These are phyloP conservation scores for Pseudochirops cupreus DNA, from an alignment of 2,797 vertebrate genomes.

Conservation along the genomic window DNA sequence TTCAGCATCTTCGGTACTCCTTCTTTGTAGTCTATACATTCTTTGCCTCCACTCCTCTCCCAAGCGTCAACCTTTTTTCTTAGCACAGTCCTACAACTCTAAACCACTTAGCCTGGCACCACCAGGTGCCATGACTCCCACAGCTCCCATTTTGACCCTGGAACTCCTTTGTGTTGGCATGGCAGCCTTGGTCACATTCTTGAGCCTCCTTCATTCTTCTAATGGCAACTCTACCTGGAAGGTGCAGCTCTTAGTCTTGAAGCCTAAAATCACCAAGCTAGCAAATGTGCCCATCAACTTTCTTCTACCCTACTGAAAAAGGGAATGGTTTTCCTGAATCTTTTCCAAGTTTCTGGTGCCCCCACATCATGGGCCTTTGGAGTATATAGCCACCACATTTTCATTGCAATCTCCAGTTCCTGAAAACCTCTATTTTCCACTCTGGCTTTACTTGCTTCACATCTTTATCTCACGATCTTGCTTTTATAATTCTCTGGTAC, in stretches of 20 bases:
- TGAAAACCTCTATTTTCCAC: neutral
- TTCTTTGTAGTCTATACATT: neutral
- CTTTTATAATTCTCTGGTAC: neutral
- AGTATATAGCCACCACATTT: neutral
- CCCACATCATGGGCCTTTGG: neutral
- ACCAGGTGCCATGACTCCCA: neutral
- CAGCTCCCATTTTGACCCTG: neutral
- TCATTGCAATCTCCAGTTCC: neutral
- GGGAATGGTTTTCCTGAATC: neutral
- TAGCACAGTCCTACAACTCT: neutral
- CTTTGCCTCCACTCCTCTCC: neutral
- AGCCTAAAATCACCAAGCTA: neutral
- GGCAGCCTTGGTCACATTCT: neutral
- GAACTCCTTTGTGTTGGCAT: neutral
- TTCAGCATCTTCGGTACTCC: neutral
- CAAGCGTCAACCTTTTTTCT: neutral
- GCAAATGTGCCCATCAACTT: neutral
- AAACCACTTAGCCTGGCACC: neutral
- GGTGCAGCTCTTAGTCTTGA: neutral
- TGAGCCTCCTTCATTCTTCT: neutral
- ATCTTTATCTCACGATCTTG: neutral
- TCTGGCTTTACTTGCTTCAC: neutral
- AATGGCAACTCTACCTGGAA: neutral
- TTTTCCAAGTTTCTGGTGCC: neutral
- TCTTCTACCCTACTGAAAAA: neutral